Conservation (phyloP, 2,797 vertebrate species). For the Myotis myotis region DNA sequence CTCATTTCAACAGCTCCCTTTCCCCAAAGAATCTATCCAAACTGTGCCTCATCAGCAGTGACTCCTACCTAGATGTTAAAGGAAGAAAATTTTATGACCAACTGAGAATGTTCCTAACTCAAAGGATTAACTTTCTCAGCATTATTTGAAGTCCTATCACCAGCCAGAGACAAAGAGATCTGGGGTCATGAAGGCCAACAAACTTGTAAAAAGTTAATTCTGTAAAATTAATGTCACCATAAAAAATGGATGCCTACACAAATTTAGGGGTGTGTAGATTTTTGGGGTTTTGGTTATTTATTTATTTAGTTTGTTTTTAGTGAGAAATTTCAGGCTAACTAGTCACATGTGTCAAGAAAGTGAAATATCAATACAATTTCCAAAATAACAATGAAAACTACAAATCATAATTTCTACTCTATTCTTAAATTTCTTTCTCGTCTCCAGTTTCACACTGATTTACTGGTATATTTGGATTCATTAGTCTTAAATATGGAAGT, state of each 20-base stretch:
- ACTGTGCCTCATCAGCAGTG: neutral
- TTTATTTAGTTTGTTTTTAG: neutral
- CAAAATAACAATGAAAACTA: slow-evolving; percentile 29
- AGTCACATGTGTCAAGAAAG: neutral
- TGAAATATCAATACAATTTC: neutral
- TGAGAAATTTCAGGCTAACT: neutral
- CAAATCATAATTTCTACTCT: neutral
- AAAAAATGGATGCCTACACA: neutral
- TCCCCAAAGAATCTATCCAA: neutral
- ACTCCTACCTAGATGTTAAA: neutral
- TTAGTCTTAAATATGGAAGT: neutral
- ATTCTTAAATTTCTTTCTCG: neutral
- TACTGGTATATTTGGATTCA: neutral
- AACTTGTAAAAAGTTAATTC: neutral
- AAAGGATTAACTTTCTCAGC: neutral
- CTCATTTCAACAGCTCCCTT: neutral
- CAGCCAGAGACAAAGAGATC: neutral
- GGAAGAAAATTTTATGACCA: neutral
- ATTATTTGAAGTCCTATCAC: neutral
- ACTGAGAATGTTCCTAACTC: neutral
- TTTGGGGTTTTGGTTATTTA: neutral
- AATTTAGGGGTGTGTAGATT: neutral
- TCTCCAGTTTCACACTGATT: neutral
- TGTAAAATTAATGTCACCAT: neutral
- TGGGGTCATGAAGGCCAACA: neutral